Evolutionary conservation across 2,113 vertebrate species (phyloP).

Genomic region (Erythrolamprus reginae): DNA sequence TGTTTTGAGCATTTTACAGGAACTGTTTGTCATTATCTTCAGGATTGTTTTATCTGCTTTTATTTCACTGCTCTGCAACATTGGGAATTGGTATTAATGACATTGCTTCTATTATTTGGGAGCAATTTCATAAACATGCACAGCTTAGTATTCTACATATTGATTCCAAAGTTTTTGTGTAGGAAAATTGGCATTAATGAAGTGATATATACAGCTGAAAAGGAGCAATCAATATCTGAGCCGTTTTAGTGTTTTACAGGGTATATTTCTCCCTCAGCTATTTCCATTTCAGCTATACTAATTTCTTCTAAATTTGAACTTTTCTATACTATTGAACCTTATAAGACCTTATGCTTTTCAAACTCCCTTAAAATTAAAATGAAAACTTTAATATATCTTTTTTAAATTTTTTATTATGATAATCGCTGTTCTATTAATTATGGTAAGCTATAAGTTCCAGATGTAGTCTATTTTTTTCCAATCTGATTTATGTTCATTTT

Average conservation of each 20-base stretch:
- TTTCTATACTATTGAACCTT: constrained; percentile 5
- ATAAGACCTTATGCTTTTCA: neutral
- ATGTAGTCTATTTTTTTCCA: constrained; percentile 6
- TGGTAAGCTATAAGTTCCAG: neutral
- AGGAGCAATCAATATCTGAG: neutral
- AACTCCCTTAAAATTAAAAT: neutral
- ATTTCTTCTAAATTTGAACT: neutral
- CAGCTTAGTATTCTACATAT: constrained; percentile 8
- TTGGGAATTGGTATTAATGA: neutral
- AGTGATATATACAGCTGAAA: constrained; percentile 14
- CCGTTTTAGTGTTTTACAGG: neutral
- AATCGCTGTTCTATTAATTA: neutral
- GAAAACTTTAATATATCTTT: neutral
- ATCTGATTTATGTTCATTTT: constrained; percentile 31
- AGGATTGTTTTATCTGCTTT: neutral
- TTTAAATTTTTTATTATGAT: neutral
- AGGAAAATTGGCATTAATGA: constrained; percentile 17
- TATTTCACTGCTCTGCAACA: neutral
- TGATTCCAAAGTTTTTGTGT: constrained; percentile 20
- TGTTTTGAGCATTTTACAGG: neutral
- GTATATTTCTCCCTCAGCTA: neutral
- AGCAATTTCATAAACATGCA: constrained; percentile 3
- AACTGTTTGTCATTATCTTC: constrained; percentile 1
- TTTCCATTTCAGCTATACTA: constrained; percentile 9
- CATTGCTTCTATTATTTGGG: constrained; percentile 10